Base-by-base conservation (phyloP, 2,888 invertebrate species). In the Philereme vetulata region DNA sequence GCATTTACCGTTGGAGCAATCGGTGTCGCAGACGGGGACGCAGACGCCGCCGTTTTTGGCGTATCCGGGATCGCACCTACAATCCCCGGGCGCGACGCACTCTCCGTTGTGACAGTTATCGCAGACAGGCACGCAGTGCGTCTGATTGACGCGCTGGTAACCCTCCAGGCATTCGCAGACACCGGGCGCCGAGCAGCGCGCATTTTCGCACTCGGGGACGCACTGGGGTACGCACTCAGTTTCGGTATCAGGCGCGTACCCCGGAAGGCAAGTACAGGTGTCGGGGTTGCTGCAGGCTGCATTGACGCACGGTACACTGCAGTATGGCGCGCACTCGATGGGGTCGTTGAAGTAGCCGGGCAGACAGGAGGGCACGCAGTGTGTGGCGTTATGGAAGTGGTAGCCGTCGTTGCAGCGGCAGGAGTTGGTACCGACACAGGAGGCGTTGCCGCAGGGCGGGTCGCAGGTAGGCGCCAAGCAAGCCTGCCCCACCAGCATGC, bases 211-310 rank as follows among this genome's bases (percentile, higher is more conserved):
- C 0, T 51, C 45, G 1, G 58, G 49, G 0, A 66, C 48, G 36
- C 81, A 81, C 7, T 66, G 53, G 0, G 81, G 79, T 0, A 64
- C 60, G 1, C 70, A 62, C 59, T 78, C 75, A 4, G 54, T 66
- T 2, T 74, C 76, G 49, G 75, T 70, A 0, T 60, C 48, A 36
- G 75, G 76, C n/a, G 66, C 70, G 36, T 68, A 70, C 7, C 72
- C 88, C 3, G 79, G 70, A 10, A 82, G 76, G 62, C 93, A 93
- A 45, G 84, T 67, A 62, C 92, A 93, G 0, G 72, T 77, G 43
- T 91, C 81, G 2, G 93, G 93, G 0, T 84, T 85, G 0, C 84
- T 77, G 68, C 93, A 93, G 7, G 62, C 67, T 8, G 90, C 93
- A 67, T 93, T 90, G 8, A 77, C 74, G 52, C 93, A 93, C 43